These are phyloP conservation scores for Epinotia bilunana DNA, from an alignment of 2,888 invertebrate species.

Conservation along the genomic window DNA sequence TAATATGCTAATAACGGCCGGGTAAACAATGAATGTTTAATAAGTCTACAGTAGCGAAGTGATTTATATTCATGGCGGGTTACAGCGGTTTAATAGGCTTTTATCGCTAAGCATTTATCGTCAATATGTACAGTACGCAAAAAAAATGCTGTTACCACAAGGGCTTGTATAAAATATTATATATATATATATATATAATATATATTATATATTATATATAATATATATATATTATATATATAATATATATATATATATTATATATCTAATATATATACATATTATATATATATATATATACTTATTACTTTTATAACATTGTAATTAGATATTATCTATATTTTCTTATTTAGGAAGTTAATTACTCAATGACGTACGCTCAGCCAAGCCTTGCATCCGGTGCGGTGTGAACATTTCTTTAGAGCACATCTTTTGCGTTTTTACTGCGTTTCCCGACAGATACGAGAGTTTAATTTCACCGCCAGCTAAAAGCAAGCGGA, in stretches of 20 bases:
- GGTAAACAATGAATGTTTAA: slow-evolving; percentile 67
- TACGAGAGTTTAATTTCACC: slow-evolving; percentile 38
- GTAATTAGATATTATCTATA: background rate
- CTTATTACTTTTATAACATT: background rate
- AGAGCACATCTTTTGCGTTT: slow-evolving; percentile 20
- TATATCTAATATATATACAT: no score
- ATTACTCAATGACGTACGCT: slow-evolving; percentile 18
- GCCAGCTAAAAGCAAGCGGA: slow-evolving; percentile 35
- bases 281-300: no score
- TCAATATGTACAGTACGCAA: background rate
- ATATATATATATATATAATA: no score
- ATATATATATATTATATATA: no score
- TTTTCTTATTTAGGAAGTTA: slow-evolving; percentile 22
- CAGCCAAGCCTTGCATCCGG: slow-evolving; percentile 32
- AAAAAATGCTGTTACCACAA: background rate
- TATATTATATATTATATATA: no score
- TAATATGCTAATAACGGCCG: slow-evolving; percentile 62
- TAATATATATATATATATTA: no score
- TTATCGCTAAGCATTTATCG: slow-evolving; percentile 54
- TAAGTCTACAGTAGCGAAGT: slow-evolving; percentile 57
- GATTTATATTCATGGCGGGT: slow-evolving; percentile 67
- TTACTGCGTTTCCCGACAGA: slow-evolving; percentile 27
- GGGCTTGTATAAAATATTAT: background rate
- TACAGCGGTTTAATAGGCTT: slow-evolving; percentile 64
- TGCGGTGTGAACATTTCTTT: slow-evolving; percentile 33